Conservation (phyloP, 2,797 vertebrate species). For the Falco concolor region DNA sequence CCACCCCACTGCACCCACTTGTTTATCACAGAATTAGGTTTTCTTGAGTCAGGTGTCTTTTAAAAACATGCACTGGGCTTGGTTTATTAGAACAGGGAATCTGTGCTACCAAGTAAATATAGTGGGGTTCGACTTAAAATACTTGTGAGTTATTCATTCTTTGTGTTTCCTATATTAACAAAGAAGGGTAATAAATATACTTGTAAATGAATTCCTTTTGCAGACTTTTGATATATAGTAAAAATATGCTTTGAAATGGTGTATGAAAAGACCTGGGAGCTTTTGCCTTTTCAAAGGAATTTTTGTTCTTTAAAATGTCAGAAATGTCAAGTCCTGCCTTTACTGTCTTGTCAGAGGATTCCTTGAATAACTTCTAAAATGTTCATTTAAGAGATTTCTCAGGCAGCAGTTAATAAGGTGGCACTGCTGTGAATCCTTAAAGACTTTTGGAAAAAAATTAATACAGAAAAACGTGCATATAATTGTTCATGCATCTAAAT, state of each 20-base stretch:
- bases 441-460: background rate
- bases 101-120: background rate
- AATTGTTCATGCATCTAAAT: background rate
- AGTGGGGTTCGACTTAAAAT: background rate
- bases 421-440: background rate
- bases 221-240: background rate
- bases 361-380: background rate
- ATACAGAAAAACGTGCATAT: rapidly evolving
- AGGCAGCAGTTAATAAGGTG: background rate
- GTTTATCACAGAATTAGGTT: background rate
- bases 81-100: background rate
- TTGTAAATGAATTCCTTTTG: background rate
- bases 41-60: background rate
- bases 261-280: background rate
- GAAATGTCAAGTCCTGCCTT: background rate
- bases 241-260: background rate
- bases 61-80: background rate
- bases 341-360: background rate
- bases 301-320: background rate
- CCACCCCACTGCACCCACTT: too few species aligned
- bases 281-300: slow-evolving; percentile 7
- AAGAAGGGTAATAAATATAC: background rate
- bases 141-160: background rate
- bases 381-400: background rate
- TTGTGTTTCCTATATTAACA: background rate